Conservation (phyloP, 2,797 vertebrate species). For the Cephalopachus bancanus region DNA sequence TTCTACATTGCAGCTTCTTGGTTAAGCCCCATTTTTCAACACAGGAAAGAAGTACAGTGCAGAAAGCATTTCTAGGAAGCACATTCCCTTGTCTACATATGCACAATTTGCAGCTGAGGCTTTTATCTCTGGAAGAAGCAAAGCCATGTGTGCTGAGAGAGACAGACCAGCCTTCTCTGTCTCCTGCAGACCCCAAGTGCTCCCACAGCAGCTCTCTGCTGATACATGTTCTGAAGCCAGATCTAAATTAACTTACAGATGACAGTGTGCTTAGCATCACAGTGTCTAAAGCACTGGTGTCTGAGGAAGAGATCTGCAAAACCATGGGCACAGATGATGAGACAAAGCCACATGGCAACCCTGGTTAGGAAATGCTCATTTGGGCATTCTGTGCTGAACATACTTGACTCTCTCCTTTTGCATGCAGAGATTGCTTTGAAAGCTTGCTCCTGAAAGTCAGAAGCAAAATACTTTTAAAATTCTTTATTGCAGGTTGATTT, state of each 20-base stretch:
- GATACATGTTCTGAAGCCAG: not conserved
- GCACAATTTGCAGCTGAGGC: not conserved
- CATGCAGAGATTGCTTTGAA: slow-evolving; percentile 10
- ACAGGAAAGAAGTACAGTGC: not conserved
- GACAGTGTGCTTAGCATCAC: not conserved
- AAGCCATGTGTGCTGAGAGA: not conserved
- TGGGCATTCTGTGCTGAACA: not conserved
- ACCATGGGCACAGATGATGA: not conserved
- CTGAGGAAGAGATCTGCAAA: not conserved
- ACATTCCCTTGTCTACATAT: not conserved
- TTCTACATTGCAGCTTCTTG: slow-evolving; percentile 1
- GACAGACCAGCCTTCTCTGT: not conserved
- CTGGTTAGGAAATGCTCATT: not conserved
- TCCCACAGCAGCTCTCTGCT: not conserved
- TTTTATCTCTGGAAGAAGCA: slow-evolving; percentile 38
- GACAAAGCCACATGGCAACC: not conserved
- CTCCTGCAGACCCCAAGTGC: not conserved
- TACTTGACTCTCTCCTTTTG: not conserved
- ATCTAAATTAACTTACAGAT: not conserved
- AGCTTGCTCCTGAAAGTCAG: slow-evolving; percentile 37
- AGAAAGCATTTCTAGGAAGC: not conserved
- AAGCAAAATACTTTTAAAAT: slow-evolving; percentile 55
- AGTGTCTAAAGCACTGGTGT: not conserved
- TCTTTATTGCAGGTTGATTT: slow-evolving; percentile 56
- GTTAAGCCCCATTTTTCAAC: not conserved